Evolutionary conservation across 2,888 invertebrate species (phyloP).

Genomic region (Euclidia mi): DNA sequence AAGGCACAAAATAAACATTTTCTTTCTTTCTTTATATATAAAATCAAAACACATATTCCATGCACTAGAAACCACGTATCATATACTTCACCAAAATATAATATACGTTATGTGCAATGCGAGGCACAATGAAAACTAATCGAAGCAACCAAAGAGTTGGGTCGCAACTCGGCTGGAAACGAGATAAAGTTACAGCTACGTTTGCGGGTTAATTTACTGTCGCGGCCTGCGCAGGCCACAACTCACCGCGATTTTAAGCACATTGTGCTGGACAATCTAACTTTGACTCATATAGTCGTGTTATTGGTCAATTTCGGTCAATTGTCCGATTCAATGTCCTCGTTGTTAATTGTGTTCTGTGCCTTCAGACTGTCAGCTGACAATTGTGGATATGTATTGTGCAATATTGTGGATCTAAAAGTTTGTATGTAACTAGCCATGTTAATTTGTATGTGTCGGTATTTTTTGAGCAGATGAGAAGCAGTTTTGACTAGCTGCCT

Average conservation of each 20-base stretch:
- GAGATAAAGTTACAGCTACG: constrained; percentile 73
- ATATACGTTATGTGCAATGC: constrained; percentile 5
- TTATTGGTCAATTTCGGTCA: not conserved
- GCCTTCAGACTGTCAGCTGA: too few relatives aligned
- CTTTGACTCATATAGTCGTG: constrained; percentile 1
- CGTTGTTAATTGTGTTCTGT: not conserved
- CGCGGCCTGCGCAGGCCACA: constrained; percentile 42
- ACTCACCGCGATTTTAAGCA: constrained; percentile 46
- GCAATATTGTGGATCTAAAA: too few relatives aligned
- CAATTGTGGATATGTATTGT: too few relatives aligned
- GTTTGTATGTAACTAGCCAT: too few relatives aligned
- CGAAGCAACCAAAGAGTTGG: constrained; percentile 57
- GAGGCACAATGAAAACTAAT: constrained; percentile 54
- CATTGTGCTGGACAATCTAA: constrained; percentile 39
- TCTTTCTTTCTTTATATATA: too few relatives aligned
- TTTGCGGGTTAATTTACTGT: constrained; percentile 72
- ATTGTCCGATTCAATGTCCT: not conserved
- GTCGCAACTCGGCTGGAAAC: constrained; percentile 67
- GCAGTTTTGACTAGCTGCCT: too few relatives aligned
- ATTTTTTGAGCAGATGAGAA: too few relatives aligned
- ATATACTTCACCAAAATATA: not conserved
- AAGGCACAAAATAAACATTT: too few relatives aligned
- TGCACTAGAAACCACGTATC: too few relatives aligned
- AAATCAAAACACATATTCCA: too few relatives aligned
- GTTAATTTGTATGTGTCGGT: too few relatives aligned